Evolutionary conservation across 2,797 vertebrate species (phyloP), one percentile per base, ranked within the genome.

Genomic region (Alfaro cultratus): DNA sequence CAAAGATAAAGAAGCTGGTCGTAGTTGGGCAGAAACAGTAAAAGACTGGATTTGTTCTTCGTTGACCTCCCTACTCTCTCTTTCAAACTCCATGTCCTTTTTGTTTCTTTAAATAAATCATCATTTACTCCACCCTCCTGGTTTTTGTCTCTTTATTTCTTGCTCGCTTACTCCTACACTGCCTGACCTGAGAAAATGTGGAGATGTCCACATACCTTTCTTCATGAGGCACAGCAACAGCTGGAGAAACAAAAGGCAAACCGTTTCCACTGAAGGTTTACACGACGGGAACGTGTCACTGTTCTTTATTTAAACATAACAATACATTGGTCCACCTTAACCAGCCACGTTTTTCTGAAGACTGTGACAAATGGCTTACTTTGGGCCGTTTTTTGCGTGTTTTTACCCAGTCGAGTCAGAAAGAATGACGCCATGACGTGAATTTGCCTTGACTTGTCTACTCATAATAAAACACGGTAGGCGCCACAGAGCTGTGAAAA

Each of bases 261-360:
- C n/a, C 13, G 53, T 57, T 57, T 29, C n/a, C 55, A 29, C 10
- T 31, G n/a, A 31, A 60, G n/a, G 55, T 29, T 15, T 31, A 31
- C n/a, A 60, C 1, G 4, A 29, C 3, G n/a, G 12, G 26, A 60
- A 60, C n/a, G 5, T 60, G n/a, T 13, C 11, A 31, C 55, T 29
- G n/a, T 60, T 60, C 12, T 60, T 60, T 60, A 60, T 60, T 60
- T 31, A 60, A 29, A 60, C 55, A 29, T 31, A 29, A 29, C 10
- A 57, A 57, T 11, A n/a, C 55, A 31, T 60, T 60, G 55, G 55
- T 60, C 55, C n/a, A 60, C 55, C 55, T 60, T 60, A 60, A 60
- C 55, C 55, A 60, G 55, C n/a, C n/a, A 29, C 2, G 55, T 12
- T 29, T 31, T 57, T 31, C 18, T 7, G 10, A 31, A 31, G n/a